Evolutionary conservation across 2,888 invertebrate genomes (phyloP), one percentile per base, ranked within the genome.

Genomic region (Schrankia costaestrigalis): DNA sequence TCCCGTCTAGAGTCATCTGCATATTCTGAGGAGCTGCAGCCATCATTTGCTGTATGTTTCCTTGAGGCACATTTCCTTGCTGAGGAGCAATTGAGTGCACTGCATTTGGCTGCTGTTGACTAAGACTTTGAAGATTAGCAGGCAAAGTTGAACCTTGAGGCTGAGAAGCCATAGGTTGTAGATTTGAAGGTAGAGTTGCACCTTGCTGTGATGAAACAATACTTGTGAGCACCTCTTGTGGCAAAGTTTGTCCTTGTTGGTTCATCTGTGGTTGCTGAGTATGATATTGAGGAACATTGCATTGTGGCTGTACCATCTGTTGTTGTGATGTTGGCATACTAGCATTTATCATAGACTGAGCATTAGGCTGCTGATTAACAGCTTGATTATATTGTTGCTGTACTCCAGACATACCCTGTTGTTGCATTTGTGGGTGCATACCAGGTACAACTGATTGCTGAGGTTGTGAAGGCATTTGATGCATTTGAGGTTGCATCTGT

Each of bases 141-240:
- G 91, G 90, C 54, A 91, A 77, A n/a, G 91, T 90, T 0, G 90
- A 78, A n/a, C 90, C 91, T 51, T 90, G 91, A 13, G 85, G 84
- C 54, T 83, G 86, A 36, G 82, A 75, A 10, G 73, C 72, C 83
- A 88, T 85, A 0, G 76, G 69, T 46, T 88, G 89, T 14, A 89
- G 74, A 56, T 85, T 86, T 35, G 70, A 62, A 43, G 88, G 82
- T 45, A 89, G 56, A 40, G 87, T 81, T 48, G 83, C 77, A 75
- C 86, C 88, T 77, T 81, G 86, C 60, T 88, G 86, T 59, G 84
- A 85, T 63, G 85, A 71, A 41, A 83, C 85, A 62, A 86, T 88
- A 75, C 71, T 84, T 47, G 84, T 73, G 54, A 85, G 84, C 71
- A 85, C 85, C 73, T 84, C 85, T 67, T 85, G 86, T 26, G 85